A percentile compares a stretch with the other conserved stretches of the same genome.
Evolutionary conservation across 2,888 invertebrate genomes (phyloP).

Genomic region (Drymonia ruficornis): DNA sequence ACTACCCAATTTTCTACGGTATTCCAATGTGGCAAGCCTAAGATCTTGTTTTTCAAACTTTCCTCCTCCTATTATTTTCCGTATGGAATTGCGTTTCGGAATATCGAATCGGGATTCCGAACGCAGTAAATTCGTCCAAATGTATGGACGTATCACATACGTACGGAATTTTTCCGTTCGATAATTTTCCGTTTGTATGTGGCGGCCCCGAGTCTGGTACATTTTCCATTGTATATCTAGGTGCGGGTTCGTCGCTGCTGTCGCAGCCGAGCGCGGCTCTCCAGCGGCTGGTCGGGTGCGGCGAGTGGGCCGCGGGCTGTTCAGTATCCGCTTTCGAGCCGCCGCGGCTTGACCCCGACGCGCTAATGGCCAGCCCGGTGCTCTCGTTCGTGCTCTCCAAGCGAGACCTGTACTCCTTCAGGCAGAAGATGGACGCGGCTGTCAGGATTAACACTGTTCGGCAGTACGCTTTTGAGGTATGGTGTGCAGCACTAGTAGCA

Average conservation of each 20-base stretch:
- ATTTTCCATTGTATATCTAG: slow-evolving; percentile 59
- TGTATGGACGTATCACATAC: no score
- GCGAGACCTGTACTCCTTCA: slow-evolving; percentile 93
- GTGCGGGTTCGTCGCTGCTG: slow-evolving; percentile 91
- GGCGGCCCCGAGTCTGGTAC: no score
- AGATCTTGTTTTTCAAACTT: no score
- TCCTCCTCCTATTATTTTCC: no score
- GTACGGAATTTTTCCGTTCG: no score
- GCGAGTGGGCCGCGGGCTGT: slow-evolving; percentile 50
- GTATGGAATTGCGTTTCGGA: no score
- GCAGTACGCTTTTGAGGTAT: slow-evolving; percentile 94
- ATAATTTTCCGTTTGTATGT: no score
- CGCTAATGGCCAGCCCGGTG: slow-evolving; percentile 91
- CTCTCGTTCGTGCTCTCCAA: slow-evolving; percentile 94
- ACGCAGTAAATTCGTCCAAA: no score
- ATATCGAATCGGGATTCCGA: no score
- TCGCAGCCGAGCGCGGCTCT: slow-evolving; percentile 96
- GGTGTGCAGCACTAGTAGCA: no score
- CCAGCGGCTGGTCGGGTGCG: slow-evolving; percentile 88
- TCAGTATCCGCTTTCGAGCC: slow-evolving; percentile 70
- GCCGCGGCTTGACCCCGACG: slow-evolving; percentile 76
- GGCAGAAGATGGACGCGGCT: slow-evolving; percentile 95
- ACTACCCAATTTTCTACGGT: no score
- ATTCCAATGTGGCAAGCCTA: no score
- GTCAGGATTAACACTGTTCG: slow-evolving; percentile 91